Conservation (phyloP, 2,797 vertebrate species). For the Synanceia verrucosa region DNA sequence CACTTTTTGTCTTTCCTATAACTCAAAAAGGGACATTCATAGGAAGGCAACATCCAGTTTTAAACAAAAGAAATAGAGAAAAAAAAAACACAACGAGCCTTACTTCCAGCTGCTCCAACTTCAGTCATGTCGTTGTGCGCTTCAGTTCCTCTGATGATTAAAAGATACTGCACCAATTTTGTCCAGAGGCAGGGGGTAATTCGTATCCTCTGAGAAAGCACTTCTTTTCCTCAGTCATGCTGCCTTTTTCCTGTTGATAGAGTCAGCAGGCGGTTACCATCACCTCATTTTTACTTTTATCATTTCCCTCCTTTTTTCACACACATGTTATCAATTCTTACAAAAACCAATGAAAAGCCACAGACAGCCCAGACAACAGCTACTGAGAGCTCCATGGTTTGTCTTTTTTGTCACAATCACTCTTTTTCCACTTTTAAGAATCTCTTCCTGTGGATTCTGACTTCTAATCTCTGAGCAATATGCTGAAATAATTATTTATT, state of each 20-base stretch:
- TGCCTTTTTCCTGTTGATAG: slow-evolving; percentile 5
- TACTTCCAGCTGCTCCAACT: slow-evolving; percentile 29
- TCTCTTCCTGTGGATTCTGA: background rate
- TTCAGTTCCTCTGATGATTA: slow-evolving; percentile 51
- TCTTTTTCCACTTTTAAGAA: slow-evolving; percentile 10
- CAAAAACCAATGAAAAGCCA: slow-evolving; percentile 19
- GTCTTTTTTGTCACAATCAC: background rate
- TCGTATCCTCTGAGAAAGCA: slow-evolving; percentile 49
- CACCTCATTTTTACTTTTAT: slow-evolving; percentile 26
- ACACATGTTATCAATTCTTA: slow-evolving; percentile 28
- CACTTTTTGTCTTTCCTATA: slow-evolving; percentile 33
- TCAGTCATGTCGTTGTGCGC: slow-evolving; percentile 37
- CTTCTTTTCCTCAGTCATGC: slow-evolving; percentile 6
- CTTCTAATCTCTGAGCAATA: slow-evolving; percentile 8
- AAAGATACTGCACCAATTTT: slow-evolving; percentile 52
- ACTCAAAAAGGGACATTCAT: slow-evolving; percentile 30
- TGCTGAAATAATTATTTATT: slow-evolving; percentile 27
- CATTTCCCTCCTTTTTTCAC: slow-evolving; percentile 3
- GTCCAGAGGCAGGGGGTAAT: slow-evolving; percentile 44
- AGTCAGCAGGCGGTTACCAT: slow-evolving; percentile 24
- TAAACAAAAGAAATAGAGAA: background rate
- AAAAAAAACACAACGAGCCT: background rate
- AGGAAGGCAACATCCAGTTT: slow-evolving; percentile 10
- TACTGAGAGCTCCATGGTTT: background rate
- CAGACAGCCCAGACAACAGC: slow-evolving; percentile 7